These are phyloP conservation scores for Rhinophrynus dorsalis DNA, from an alignment of 2,797 vertebrate species.

Conservation along the genomic window DNA sequence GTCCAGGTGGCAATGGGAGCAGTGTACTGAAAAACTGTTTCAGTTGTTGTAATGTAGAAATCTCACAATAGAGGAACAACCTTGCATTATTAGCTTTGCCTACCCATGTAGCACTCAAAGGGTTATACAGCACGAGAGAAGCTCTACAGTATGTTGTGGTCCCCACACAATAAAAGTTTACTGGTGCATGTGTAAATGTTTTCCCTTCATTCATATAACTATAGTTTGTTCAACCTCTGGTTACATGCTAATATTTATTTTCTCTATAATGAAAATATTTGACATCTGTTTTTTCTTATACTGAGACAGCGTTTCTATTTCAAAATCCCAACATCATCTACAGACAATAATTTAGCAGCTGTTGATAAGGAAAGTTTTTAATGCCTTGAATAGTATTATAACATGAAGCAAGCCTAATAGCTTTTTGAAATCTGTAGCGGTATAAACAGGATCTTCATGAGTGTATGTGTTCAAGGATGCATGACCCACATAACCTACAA, in stretches of 20 bases:
- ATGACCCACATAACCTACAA: slow-evolving; percentile 76
- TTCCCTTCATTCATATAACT: too few species aligned
- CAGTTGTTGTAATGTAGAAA: too few species aligned
- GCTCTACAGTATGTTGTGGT: too few species aligned
- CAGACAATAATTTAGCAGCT: slow-evolving; percentile 64
- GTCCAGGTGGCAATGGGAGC: too few species aligned
- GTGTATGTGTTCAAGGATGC: slow-evolving; percentile 68
- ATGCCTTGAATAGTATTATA: slow-evolving; percentile 59
- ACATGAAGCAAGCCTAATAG: slow-evolving; percentile 39
- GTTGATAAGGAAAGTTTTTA: slow-evolving; percentile 65
- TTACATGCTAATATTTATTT: slow-evolving; percentile 52
- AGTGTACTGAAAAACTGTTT: too few species aligned
- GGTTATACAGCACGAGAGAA: too few species aligned
- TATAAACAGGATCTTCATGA: slow-evolving; percentile 65
- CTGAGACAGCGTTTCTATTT: slow-evolving; percentile 62
- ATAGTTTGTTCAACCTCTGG: too few species aligned
- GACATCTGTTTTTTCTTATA: slow-evolving; percentile 58
- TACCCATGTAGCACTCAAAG: too few species aligned
- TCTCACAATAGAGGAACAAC: too few species aligned
- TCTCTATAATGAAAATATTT: slow-evolving; percentile 37
- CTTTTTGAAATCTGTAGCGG: slow-evolving; percentile 50
- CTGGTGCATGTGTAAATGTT: too few species aligned
- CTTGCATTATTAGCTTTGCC: too few species aligned
- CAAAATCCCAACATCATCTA: slow-evolving; percentile 53
- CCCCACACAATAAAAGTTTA: too few species aligned